Evolutionary conservation across 2,797 vertebrate genomes (phyloP), one percentile per base, ranked within the genome.

Genomic region (Acanthiza pusilla): DNA sequence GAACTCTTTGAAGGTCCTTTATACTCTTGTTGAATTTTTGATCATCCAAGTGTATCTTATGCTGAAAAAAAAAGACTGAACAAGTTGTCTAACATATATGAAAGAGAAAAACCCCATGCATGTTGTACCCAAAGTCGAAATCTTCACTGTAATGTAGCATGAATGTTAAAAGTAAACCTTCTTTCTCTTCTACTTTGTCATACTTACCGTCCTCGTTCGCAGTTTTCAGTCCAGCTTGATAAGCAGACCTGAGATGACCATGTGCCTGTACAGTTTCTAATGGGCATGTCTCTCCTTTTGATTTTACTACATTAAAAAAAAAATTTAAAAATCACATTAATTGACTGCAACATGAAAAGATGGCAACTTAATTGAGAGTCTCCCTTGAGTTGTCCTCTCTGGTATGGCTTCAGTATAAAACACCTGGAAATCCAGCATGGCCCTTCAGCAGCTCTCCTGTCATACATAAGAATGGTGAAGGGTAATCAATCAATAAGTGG

Each of bases 121-220:
- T 15, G 3, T 38, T 1, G 8, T 40, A 60, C 8, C 13, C 6
- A 42, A 62, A 88, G 17, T 30, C 54, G 32, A 80, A 54, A 40
- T 45, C 21, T 58, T 58, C 40, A 50, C 19, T 72, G 16, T 26
- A 60, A 60, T 21, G 4, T 36, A 45, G 18, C 47, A 5, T 34
- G 34, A 67, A 54, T 5, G 4, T 47, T 80, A 8, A 25, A 43
- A 53, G 12, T 67, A 73, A 73, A 63, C 4, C 6, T 42, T 27
- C 8, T 66, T 61, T 86, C 16, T 53, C 10, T 66, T 16, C 19
- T 7, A 5, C 3, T 10, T 40, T 76, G 17, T 50, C 51, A 53
- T 29, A 65, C 11, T 8, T 1, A 0, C 8, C 30, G 47, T 85
- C 10, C 6, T 3, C 11, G 9, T 48, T 66, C 16, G 29, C 25